Evolutionary conservation across 2,797 vertebrate species (phyloP).

Genomic region (Hemibagrus guttatus): DNA sequence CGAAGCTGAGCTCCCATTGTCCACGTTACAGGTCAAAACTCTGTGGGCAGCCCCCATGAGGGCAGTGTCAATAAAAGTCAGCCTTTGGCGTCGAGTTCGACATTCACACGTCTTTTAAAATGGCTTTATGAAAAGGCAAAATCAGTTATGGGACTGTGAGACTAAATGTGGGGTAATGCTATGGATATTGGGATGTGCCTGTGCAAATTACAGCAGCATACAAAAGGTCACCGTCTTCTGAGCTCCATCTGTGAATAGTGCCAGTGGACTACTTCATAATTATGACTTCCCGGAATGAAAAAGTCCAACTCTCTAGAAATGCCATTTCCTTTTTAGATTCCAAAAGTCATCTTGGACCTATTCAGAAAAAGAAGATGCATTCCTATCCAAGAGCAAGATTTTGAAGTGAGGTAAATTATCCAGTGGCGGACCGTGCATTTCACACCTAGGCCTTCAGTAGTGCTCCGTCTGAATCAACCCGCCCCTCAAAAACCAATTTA

Average conservation of each 20-base stretch:
- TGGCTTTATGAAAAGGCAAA: conserved; percentile 7
- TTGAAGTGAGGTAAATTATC: conserved; percentile 15
- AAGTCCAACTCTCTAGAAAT: not conserved
- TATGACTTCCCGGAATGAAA: conserved; percentile 32
- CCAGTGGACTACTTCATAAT: conserved; percentile 32
- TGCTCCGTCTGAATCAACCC: too few species aligned
- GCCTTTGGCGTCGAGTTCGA: conserved; percentile 14
- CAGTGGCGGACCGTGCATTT: too few species aligned
- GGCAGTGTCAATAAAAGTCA: conserved; percentile 2
- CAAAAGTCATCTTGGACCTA: not conserved
- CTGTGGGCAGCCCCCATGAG: conserved; percentile 1
- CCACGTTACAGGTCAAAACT: conserved; percentile 22
- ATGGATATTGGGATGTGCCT: conserved; percentile 25
- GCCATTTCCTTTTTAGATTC: not conserved
- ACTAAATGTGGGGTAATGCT: conserved; percentile 4
- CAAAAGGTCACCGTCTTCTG: conserved; percentile 35
- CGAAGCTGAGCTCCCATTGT: conserved; percentile 9
- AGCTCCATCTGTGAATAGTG: not conserved
- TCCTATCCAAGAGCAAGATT: conserved; percentile 9
- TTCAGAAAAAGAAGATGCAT: not conserved
- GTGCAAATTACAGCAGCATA: conserved; percentile 34
- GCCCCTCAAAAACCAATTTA: too few species aligned
- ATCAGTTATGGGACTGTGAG: conserved; percentile 24
- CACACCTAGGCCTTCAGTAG: too few species aligned
- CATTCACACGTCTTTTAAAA: conserved; percentile 17